phyloP scores from a whole-genome alignment of 2,797 vertebrate species.

The Gymnothorax reevesii region DNA sequence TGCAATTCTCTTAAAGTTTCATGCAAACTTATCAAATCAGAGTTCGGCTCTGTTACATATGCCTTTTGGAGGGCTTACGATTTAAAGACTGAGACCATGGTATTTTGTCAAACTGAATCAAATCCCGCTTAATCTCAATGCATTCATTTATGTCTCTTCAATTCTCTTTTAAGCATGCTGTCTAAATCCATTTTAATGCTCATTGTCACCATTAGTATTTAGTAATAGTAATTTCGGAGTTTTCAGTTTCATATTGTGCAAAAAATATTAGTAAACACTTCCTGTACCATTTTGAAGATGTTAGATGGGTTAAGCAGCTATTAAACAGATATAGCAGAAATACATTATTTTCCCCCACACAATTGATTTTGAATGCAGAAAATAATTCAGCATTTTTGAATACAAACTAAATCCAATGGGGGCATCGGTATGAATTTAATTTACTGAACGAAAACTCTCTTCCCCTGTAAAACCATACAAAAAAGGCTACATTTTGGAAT shows the following conservation, averaged over 20 bases:
- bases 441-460: conserved; percentile 42
- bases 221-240: background rate
- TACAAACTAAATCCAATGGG: conserved; percentile 55
- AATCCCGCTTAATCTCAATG: background rate
- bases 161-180: background rate
- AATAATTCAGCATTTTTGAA: conserved; percentile 57
- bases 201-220: conserved; percentile 19
- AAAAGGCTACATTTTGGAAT: conserved; percentile 53
- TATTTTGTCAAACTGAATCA: conserved; percentile 16
- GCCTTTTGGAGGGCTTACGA: background rate
- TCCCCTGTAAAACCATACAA: conserved; percentile 36
- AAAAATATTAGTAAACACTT: background rate
- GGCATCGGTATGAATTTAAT: conserved; percentile 45
- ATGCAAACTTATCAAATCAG: background rate
- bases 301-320: conserved; percentile 8
- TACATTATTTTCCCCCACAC: conserved; percentile 14
- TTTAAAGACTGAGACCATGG: background rate
- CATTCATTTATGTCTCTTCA: background rate
- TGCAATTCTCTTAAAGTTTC: background rate
- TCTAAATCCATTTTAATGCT: conserved; percentile 4
- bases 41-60: background rate
- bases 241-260: conserved; percentile 12
- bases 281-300: background rate
- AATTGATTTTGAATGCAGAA: conserved; percentile 36
- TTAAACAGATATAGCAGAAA: background rate